Conservation (phyloP, 2,888 invertebrate species). For the Ochropleura plecta region DNA sequence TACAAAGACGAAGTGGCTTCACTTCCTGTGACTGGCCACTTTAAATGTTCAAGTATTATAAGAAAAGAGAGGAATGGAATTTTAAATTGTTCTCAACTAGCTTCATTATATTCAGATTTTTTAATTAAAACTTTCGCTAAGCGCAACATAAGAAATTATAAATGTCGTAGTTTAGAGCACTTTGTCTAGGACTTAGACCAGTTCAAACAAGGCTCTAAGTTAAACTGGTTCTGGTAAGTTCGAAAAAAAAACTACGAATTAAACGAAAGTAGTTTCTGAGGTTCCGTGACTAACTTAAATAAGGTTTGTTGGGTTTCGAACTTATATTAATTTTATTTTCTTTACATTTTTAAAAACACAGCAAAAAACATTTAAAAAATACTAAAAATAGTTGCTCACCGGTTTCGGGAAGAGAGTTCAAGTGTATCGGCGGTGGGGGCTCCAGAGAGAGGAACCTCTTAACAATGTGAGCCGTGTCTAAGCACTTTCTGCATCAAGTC, state of each 20-base stretch:
- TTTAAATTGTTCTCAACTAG: constrained; percentile 46
- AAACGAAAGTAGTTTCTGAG: background rate
- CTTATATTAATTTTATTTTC: too few species aligned
- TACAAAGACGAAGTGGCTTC: constrained; percentile 47
- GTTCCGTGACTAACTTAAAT: background rate
- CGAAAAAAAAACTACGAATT: constrained; percentile 2
- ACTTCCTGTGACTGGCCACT: constrained; percentile 50
- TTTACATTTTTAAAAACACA: too few species aligned
- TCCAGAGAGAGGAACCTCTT: too few species aligned
- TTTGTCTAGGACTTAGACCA: background rate
- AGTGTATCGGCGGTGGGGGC: too few species aligned
- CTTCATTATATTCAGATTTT: constrained; percentile 46
- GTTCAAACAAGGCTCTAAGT: background rate
- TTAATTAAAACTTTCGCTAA: constrained; percentile 57
- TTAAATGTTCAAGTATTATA: constrained; percentile 43
- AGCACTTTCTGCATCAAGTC: too few species aligned
- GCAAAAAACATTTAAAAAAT: too few species aligned
- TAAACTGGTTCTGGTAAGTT: constrained; percentile 12
- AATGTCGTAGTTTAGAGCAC: constrained; percentile 2
- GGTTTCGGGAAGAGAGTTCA: too few species aligned
- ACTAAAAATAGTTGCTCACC: too few species aligned
- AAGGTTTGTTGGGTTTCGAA: background rate
- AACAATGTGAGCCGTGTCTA: too few species aligned
- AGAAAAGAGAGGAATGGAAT: constrained; percentile 48
- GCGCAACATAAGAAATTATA: constrained; percentile 37